A percentile compares a stretch with the other conserved stretches of the same genome.
phyloP scores from a whole-genome alignment of 2,888 invertebrate genomes.

The Mamestra brassicae region DNA sequence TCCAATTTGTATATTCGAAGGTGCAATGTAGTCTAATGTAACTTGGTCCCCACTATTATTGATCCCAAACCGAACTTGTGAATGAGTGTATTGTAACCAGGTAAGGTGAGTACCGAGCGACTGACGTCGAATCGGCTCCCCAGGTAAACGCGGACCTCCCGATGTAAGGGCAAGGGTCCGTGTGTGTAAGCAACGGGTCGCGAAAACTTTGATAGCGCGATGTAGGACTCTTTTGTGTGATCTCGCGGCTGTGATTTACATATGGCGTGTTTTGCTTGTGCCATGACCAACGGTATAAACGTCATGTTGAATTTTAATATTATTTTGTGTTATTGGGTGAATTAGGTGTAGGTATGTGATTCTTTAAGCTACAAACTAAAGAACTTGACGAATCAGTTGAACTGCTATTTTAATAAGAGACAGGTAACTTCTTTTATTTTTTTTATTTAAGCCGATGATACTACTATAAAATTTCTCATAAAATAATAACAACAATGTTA shows the following conservation, averaged over 20 bases:
- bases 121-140: conserved; percentile 23
- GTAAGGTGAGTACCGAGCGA: conserved; percentile 28
- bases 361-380: background rate
- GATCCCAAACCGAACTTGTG: conserved; percentile 16
- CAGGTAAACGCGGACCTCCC: conserved; percentile 56
- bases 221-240: conserved; percentile 36
- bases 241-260: background rate
- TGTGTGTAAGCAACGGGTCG: conserved; percentile 4
- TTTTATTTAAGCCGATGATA: no score
- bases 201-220: conserved; percentile 44
- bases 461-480: no score
- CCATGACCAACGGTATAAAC: background rate
- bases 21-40: background rate
- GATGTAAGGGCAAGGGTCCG: background rate
- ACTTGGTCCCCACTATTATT: conserved; percentile 21
- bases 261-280: background rate
- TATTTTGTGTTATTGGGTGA: background rate
- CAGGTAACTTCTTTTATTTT: background rate
- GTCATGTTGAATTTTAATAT: background rate
- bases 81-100: background rate
- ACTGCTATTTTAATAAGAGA: background rate
- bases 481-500: background rate
- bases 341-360: background rate
- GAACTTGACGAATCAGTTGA: background rate
- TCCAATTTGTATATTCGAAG: background rate